phyloP scores from a whole-genome alignment of 2,113 vertebrate species.

The Anhinga anhinga region DNA sequence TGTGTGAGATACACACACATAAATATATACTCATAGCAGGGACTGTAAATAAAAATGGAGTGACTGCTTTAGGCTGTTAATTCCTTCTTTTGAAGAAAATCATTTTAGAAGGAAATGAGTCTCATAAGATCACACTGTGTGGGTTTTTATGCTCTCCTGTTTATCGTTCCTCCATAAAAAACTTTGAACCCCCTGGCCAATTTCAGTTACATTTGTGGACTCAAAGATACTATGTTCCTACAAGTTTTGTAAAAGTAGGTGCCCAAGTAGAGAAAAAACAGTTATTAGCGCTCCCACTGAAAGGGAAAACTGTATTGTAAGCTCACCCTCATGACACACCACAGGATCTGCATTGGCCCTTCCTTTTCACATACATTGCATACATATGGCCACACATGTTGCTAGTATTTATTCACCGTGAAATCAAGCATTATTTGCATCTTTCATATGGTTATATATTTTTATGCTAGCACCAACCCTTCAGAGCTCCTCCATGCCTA shows the following conservation, averaged over 20 bases:
- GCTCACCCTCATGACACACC: background rate
- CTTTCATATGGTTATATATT: background rate
- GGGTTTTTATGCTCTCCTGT: background rate
- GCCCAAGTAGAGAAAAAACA: background rate
- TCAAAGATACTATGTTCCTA: background rate
- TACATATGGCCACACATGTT: background rate
- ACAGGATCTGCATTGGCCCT: background rate
- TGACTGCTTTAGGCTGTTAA: constrained; percentile 8
- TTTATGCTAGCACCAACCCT: background rate
- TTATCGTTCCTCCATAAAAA: constrained; percentile 3
- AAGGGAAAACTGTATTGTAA: background rate
- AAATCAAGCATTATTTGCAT: background rate
- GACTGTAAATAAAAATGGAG: background rate
- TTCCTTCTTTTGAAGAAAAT: constrained; percentile 1
- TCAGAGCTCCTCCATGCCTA: background rate
- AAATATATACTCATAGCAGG: background rate
- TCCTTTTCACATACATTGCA: background rate
- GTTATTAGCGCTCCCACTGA: background rate
- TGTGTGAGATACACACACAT: background rate
- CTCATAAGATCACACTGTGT: background rate
- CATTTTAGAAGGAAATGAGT: constrained; percentile 15
- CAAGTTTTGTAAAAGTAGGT: background rate
- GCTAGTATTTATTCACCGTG: background rate
- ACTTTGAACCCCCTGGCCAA: background rate
- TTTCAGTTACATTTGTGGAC: background rate